Evolutionary conservation across 2,113 vertebrate species (phyloP).

Genomic region (Himantopus leucocephalus): DNA sequence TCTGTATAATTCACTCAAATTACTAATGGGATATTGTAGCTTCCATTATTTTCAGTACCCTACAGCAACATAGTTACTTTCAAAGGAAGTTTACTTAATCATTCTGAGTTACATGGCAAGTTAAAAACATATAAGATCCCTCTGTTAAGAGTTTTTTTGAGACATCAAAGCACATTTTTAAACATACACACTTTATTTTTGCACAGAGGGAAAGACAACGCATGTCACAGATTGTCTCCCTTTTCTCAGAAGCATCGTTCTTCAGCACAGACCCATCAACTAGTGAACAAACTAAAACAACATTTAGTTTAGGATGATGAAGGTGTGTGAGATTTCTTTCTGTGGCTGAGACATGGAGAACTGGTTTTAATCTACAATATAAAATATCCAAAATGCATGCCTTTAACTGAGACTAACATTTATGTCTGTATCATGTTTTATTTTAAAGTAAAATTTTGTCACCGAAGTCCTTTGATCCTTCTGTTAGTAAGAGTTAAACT

Average conservation of each 20-base stretch:
- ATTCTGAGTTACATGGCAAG: slow-evolving; percentile 7
- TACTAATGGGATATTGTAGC: neutral
- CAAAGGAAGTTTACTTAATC: slow-evolving; percentile 50
- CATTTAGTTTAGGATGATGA: neutral
- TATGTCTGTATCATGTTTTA: slow-evolving; percentile 46
- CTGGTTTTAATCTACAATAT: neutral
- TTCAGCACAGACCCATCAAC: neutral
- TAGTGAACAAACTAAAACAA: neutral
- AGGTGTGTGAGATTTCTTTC: neutral
- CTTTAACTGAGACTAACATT: neutral
- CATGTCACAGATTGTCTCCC: neutral
- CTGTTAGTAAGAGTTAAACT: slow-evolving; percentile 23
- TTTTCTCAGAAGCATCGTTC: neutral
- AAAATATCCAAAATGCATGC: neutral
- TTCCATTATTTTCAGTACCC: slow-evolving; percentile 38
- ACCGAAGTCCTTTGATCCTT: slow-evolving; percentile 42
- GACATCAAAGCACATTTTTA: slow-evolving; percentile 45
- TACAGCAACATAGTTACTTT: slow-evolving; percentile 44
- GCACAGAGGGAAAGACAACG: neutral
- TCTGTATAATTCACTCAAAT: slow-evolving; percentile 24
- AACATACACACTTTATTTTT: neutral
- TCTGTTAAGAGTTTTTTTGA: neutral
- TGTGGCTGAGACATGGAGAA: neutral
- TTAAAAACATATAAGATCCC: neutral
- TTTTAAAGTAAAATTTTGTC: slow-evolving; percentile 31